Evolutionary conservation across 2,888 invertebrate species (phyloP), one percentile per base, ranked within the genome.

Genomic region (Vannuccia rotundouncinata): DNA sequence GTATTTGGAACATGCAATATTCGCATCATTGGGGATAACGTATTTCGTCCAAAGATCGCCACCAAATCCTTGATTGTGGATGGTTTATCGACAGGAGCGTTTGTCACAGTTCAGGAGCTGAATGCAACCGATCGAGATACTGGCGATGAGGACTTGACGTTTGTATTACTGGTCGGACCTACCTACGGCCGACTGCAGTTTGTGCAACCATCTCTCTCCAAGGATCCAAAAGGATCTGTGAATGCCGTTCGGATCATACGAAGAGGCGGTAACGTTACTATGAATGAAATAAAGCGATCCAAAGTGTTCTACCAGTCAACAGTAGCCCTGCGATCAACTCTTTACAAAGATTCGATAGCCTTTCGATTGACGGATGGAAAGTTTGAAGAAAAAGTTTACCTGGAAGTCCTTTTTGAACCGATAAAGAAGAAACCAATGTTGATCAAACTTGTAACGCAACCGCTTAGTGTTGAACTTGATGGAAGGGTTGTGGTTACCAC

Each of bases 51-150:
- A 0, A 29, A 66, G 25, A 30, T 79, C 22, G 5, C 28, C 0
- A 73, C 79, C 27, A 75, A 75, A n/a, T 31, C 74, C 10, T 1
- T 79, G 2, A 79, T 77, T 31, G 1, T 30, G 5, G 28, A 31
- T 5, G 22, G 29, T 22, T 17, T 76, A 22, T 27, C 73, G 0
- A 75, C 2, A 17, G 27, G 29, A n/a, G 73, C 27, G 30, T 17
- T 17, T 28, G 25, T 79, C 22, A 30, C 79, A 1, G 10, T n/a
- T 1, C 25, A 28, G 66, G 74, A 79, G 17, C 74, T 79, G 1
- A 79, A 73, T 60, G 79, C 31, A 17, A 27, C 31, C 1, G 79
- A 79, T 29, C 79, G 25, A 2, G 79, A 79, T 31, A 79, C 79
- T 29, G 30, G 30, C 10, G 66, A 60, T 30, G 78, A 25, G 59